Conservation (phyloP, 2,113 vertebrate genomes). For the Hippopotamus amphibius region DNA sequence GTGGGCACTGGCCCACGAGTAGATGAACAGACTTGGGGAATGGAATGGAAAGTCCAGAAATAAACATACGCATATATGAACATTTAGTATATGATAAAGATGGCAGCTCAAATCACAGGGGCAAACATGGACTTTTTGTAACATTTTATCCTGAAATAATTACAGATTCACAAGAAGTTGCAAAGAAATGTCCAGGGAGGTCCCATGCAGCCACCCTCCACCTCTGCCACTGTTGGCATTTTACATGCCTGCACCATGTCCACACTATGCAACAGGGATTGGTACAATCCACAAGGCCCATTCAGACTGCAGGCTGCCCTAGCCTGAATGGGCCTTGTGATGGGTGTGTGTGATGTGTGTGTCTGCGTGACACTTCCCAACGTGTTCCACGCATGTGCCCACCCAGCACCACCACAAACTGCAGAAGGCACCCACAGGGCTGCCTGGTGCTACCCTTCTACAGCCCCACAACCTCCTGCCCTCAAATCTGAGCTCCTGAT, state of each 20-base stretch:
- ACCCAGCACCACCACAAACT: not conserved
- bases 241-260: accelerated
- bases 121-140: not conserved
- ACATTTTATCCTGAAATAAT: not conserved
- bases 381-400: too few relatives aligned
- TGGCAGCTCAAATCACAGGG: not conserved
- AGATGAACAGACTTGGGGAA: not conserved
- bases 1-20: not conserved
- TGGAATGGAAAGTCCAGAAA: too few relatives aligned
- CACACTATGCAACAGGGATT: not conserved
- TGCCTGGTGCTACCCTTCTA: not conserved
- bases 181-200: not conserved
- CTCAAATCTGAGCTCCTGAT: too few relatives aligned
- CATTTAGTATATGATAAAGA: accelerated
- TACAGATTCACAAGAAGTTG: not conserved
- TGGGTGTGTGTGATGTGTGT: not conserved
- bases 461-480: not conserved
- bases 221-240: not conserved
- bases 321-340: too few relatives aligned
- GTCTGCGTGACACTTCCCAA: not conserved
- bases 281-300: not conserved
- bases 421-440: not conserved
- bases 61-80: accelerated
- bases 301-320: not conserved
- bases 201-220: not conserved